phyloP scores from a whole-genome alignment of 2,797 vertebrate species.

The Sarcoramphus papa region DNA sequence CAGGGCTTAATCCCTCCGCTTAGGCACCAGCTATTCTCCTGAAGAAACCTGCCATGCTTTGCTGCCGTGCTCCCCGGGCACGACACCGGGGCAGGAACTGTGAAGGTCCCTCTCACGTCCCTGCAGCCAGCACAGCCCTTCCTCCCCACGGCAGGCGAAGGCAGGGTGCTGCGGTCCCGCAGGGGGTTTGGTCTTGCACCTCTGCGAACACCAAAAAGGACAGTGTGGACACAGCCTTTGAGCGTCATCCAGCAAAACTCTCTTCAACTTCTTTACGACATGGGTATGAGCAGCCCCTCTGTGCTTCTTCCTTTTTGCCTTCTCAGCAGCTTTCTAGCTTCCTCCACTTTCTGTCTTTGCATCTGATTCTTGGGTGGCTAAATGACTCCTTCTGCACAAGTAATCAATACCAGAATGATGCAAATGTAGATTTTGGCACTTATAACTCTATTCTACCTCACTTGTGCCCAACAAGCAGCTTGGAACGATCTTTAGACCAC shows the following conservation, averaged over 20 bases:
- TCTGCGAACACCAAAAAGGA: background rate
- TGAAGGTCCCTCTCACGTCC: accelerated
- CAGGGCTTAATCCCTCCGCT: accelerated
- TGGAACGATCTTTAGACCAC: background rate
- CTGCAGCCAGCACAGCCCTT: too few relatives aligned
- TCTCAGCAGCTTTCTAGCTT: background rate
- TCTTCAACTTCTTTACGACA: accelerated
- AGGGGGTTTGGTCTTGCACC: background rate
- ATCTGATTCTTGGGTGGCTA: too few relatives aligned
- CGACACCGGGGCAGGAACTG: background rate
- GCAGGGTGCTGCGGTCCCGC: accelerated
- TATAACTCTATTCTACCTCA: accelerated
- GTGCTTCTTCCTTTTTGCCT: background rate
- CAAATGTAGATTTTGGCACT: background rate
- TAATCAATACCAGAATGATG: accelerated
- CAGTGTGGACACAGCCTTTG: background rate
- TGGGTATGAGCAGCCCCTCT: background rate
- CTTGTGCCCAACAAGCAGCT: background rate
- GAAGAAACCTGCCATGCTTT: accelerated
- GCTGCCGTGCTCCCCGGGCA: accelerated
- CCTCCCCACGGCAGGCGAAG: accelerated
- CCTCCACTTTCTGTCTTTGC: background rate
- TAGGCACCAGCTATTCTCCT: background rate
- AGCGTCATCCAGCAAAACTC: background rate
- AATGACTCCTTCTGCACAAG: background rate